Evolutionary conservation across 2,113 vertebrate species (phyloP).

Genomic region (Odocoileus hemionus): DNA sequence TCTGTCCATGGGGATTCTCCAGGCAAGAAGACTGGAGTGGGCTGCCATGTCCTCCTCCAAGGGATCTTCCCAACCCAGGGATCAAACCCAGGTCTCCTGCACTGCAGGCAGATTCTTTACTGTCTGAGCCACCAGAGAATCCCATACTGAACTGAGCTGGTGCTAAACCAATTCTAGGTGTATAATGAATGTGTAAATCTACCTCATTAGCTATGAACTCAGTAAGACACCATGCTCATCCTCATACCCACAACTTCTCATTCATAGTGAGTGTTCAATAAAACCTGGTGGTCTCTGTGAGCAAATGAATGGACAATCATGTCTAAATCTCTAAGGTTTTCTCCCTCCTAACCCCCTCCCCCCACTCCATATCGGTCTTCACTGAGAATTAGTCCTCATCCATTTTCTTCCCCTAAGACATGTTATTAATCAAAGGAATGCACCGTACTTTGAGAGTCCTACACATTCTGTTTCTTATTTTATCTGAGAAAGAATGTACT

Average conservation of each 20-base stretch:
- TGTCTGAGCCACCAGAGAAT: neutral
- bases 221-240: neutral
- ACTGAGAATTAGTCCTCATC: neutral
- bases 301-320: neutral
- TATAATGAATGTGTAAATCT: fast-evolving
- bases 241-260: neutral
- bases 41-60: neutral
- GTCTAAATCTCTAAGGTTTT: neutral
- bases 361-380: neutral
- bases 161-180: neutral
- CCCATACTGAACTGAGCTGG: neutral
- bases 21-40: neutral
- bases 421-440: conserved; percentile 53
- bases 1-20: neutral
- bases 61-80: neutral
- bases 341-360: neutral
- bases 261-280: neutral
- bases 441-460: neutral
- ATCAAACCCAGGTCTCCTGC: neutral
- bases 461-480: conserved; percentile 70
- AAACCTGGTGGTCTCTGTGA: neutral
- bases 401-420: conserved; percentile 3
- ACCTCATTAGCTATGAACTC: neutral
- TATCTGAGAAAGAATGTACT: conserved; percentile 47
- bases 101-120: neutral